These are phyloP conservation scores for Halocynthia roretzi DNA, from an alignment of 23 tunicate genomes.

Conservation along the genomic window DNA sequence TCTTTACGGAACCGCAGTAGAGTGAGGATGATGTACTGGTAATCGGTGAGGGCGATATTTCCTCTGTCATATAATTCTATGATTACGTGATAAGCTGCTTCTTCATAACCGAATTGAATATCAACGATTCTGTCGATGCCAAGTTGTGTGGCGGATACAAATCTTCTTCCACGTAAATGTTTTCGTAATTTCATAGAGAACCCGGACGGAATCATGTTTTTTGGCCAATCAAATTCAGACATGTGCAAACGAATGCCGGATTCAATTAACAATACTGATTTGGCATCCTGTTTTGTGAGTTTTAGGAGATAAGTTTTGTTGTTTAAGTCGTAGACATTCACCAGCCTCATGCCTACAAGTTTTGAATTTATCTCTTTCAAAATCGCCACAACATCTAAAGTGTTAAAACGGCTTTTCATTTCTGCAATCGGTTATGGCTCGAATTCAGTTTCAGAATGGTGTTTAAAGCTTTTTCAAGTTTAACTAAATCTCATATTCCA, in stretches of 20 bases:
- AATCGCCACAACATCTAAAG: conserved; percentile 76
- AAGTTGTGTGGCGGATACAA: conserved; percentile 75
- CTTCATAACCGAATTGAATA: conserved; percentile 89
- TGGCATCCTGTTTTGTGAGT: conserved; percentile 67
- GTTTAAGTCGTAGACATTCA: conserved; percentile 85
- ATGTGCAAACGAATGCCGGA: conserved; percentile 87
- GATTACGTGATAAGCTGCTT: conserved; percentile 79
- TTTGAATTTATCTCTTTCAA: conserved; percentile 71
- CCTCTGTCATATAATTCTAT: conserved; percentile 92
- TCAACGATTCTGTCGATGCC: conserved; percentile 90
- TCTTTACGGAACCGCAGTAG: conserved; percentile 66
- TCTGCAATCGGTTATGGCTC: not conserved
- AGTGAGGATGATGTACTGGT: conserved; percentile 60
- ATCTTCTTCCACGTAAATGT: conserved; percentile 74
- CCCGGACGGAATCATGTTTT: conserved; percentile 85
- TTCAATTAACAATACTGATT: conserved; percentile 66
- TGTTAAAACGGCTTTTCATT: conserved; percentile 83
- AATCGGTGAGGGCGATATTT: conserved; percentile 72
- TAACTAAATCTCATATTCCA: too few relatives aligned
- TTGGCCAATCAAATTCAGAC: conserved; percentile 98
- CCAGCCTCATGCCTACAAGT: conserved; percentile 74
- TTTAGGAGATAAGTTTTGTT: conserved; percentile 89
- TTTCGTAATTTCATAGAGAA: conserved; percentile 86
- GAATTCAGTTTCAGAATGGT: too few relatives aligned
- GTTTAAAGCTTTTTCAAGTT: too few relatives aligned